Evolutionary conservation across 2,113 vertebrate genomes (phyloP).

Genomic region (Thalassoma bifasciatum): DNA sequence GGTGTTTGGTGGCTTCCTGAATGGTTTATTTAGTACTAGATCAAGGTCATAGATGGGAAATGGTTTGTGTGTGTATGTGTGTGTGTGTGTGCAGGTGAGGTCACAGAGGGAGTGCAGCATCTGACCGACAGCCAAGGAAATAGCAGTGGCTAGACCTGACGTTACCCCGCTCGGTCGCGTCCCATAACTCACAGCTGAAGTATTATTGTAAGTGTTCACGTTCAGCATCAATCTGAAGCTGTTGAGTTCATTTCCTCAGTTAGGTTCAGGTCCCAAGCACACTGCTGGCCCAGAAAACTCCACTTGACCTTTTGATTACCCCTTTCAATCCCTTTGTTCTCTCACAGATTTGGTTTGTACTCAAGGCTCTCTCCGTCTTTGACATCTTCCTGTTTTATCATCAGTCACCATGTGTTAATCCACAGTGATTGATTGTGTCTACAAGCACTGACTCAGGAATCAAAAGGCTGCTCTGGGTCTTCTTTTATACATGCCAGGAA

Average conservation of each 20-base stretch:
- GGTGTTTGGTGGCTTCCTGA: conserved; percentile 24
- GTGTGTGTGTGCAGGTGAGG: conserved; percentile 38
- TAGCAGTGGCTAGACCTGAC: conserved; percentile 61
- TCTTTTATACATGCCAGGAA: conserved; percentile 11
- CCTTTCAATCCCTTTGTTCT: conserved; percentile 4
- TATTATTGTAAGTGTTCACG: conserved; percentile 54
- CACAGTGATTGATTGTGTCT: conserved; percentile 21
- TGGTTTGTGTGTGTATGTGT: conserved; percentile 16
- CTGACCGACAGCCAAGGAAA: conserved; percentile 63
- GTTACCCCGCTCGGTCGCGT: conserved; percentile 34
- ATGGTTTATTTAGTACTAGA: conserved; percentile 12
- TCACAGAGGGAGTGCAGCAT: conserved; percentile 43
- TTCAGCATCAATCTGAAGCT: conserved; percentile 47
- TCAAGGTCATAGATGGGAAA: conserved; percentile 22
- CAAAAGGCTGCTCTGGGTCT: not conserved
- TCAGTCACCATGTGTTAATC: not conserved
- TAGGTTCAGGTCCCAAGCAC: not conserved
- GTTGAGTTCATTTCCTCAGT: conserved; percentile 53
- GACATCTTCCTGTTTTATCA: not conserved
- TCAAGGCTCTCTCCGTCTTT: not conserved
- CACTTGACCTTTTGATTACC: conserved; percentile 46
- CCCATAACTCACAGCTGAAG: conserved; percentile 65
- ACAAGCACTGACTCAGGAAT: not conserved
- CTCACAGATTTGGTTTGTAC: not conserved
- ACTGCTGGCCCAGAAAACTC: conserved; percentile 30